Evolutionary conservation across 2,888 invertebrate genomes (phyloP), one percentile per base, ranked within the genome.

Genomic region (Elaeidobius kamerunicus): DNA sequence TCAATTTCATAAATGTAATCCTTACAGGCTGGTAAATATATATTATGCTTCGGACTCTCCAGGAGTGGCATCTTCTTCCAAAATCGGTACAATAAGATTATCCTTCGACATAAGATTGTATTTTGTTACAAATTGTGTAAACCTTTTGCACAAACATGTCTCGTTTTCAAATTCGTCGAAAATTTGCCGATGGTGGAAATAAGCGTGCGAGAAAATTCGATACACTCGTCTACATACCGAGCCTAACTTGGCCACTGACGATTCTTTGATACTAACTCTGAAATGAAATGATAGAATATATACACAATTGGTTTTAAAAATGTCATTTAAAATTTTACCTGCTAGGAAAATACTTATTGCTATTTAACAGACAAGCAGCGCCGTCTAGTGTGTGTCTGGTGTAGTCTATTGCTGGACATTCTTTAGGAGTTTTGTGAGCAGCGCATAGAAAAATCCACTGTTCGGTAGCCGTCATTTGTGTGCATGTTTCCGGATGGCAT

Each of bases 381-480:
- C 99, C 98, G 76, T 99, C 99, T 58, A 99, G 78, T 35, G 99
- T 99, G 72, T 99, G 99, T 63, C 99, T 81, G 1, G 98, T 99
- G 69, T 99, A 99, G 75, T 99, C 98, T 72, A 99, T 99, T 46
- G 99, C 99, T 51, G 98, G 94, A 75, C 99, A 99, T 82, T 99
- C 99, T 75, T 99, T 99, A 32, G 99, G 99, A 58, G 98, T 98
- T 80, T 99, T 99, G 73, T 99, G 99, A 34, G 99, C 98, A 52
- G 99, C 99, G 79, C 99, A 99, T 46, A 99, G 78, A 75, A 99
- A 99, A 74, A 99, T 99, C 99, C 99, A 99, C 70, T 99, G 98
- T 75, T 99, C 98, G 19, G 99, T 99, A 20, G 99, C 99, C 36
- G 98, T 99, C 99, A 99, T 99, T 76, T 99, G 98, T 56, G 91